phyloP scores from a whole-genome alignment of 2,797 vertebrate genomes.

The Ispidina lecontei region DNA sequence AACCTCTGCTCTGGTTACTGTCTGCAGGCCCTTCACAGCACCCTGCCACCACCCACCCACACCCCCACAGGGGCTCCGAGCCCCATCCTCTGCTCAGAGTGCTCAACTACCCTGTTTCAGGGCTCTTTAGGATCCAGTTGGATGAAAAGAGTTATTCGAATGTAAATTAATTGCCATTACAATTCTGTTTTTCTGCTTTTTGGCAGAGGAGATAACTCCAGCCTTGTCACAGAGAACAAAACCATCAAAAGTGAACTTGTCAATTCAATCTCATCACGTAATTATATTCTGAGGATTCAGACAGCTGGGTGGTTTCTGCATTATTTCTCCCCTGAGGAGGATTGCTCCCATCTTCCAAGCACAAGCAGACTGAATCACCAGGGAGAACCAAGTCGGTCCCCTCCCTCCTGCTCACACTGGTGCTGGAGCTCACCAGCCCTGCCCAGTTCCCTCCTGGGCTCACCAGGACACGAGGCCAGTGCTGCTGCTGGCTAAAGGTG shows the following conservation, averaged over 20 bases:
- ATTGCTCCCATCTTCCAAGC: not conserved
- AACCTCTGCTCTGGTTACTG: too few species aligned
- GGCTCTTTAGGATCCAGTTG: slow-evolving; percentile 14
- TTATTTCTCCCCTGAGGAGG: not conserved
- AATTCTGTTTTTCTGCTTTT: slow-evolving; percentile 70
- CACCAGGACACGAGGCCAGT: fast-evolving
- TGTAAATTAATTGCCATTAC: slow-evolving; percentile 68
- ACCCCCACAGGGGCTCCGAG: not conserved
- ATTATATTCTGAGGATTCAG: slow-evolving; percentile 52
- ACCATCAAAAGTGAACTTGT: slow-evolving; percentile 63
- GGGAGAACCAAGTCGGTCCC: not conserved
- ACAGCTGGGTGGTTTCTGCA: slow-evolving; percentile 37
- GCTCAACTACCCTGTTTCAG: not conserved
- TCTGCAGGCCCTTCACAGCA: too few species aligned
- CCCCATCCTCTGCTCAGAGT: not conserved
- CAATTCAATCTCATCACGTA: slow-evolving; percentile 58
- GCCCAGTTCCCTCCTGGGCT: not conserved
- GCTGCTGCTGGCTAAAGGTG: fast-evolving
- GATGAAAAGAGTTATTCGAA: slow-evolving; percentile 60
- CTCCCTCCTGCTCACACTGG: not conserved
- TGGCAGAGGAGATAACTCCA: slow-evolving; percentile 60
- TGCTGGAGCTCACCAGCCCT: not conserved
- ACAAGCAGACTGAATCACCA: not conserved
- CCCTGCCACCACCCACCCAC: too few species aligned
- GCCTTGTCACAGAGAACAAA: slow-evolving; percentile 71